Conservation (phyloP, 2,888 invertebrate species). For the Drosophila quinaria region DNA sequence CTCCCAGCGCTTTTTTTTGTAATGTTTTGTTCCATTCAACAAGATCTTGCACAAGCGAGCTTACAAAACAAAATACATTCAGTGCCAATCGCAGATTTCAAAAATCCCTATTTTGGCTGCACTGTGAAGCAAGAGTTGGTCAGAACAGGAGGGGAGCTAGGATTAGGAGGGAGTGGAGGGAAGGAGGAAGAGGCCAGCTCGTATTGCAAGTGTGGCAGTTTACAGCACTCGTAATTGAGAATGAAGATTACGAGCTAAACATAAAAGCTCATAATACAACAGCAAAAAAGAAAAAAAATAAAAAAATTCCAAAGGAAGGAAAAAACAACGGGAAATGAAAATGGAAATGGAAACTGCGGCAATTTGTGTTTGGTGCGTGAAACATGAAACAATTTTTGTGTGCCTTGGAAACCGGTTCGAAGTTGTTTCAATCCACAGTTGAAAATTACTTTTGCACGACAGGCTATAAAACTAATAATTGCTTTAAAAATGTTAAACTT, state of each 20-base stretch:
- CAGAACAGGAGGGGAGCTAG: background rate
- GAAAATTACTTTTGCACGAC: slow-evolving; percentile 13
- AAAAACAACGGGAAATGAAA: slow-evolving; percentile 13
- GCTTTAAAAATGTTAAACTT: background rate
- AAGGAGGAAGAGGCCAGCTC: background rate
- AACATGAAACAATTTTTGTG: slow-evolving; percentile 19
- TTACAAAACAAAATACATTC: no score
- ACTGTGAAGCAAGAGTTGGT: background rate
- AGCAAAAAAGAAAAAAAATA: background rate
- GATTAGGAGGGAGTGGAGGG: background rate
- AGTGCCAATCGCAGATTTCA: no score
- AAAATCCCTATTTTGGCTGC: background rate
- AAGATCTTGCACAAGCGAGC: no score
- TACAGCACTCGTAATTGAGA: slow-evolving; percentile 55
- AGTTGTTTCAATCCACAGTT: slow-evolving; percentile 3
- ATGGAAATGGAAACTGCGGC: slow-evolving; percentile 28
- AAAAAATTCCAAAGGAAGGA: slow-evolving; percentile 6
- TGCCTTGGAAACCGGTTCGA: slow-evolving; percentile 5
- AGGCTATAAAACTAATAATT: slow-evolving; percentile 17
- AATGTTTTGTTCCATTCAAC: no score
- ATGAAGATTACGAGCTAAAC: slow-evolving; percentile 63
- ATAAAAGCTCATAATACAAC: slow-evolving; percentile 57
- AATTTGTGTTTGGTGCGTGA: slow-evolving; percentile 30
- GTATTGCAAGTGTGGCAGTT: slow-evolving; percentile 47
- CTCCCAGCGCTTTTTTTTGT: no score